A percentile compares a stretch with the other conserved stretches of the same genome.
Evolutionary conservation across 2,888 invertebrate species (phyloP).

Genomic region (Ditula angustiorana): DNA sequence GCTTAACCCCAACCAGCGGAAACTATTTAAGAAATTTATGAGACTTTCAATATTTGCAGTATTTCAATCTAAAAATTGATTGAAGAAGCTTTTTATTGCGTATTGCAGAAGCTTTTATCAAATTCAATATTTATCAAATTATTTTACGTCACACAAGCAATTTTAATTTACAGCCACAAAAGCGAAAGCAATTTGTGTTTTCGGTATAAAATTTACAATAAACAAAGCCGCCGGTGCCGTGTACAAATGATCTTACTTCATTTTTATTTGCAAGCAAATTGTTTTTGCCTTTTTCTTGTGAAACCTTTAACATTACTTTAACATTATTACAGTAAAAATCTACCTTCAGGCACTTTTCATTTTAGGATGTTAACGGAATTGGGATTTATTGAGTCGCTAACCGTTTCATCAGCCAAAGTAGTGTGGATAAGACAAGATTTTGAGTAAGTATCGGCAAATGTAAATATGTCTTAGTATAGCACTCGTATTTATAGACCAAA

Average conservation of each 20-base stretch:
- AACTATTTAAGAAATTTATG: background rate
- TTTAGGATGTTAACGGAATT: background rate
- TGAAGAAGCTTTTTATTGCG: background rate
- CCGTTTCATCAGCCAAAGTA: background rate
- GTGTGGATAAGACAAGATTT: no score
- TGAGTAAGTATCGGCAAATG: no score
- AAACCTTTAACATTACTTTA: background rate
- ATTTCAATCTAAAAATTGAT: background rate
- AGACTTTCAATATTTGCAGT: background rate
- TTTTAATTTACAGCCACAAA: background rate
- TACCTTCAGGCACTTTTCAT: background rate
- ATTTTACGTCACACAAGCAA: no score
- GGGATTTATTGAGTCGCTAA: background rate
- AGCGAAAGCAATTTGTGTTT: background rate
- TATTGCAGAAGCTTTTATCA: no score
- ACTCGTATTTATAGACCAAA: no score
- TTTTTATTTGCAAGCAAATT: constrained; percentile 6
- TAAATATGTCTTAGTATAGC: no score
- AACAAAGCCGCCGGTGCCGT: background rate
- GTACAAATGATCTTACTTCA: constrained; percentile 3
- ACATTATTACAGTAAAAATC: background rate
- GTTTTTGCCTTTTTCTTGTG: background rate
- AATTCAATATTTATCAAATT: no score
- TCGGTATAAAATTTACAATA: constrained; percentile 1
- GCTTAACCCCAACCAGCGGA: background rate